These are phyloP conservation scores for Adelosebastes latens DNA, from an alignment of 2,797 vertebrate genomes.

Conservation along the genomic window DNA sequence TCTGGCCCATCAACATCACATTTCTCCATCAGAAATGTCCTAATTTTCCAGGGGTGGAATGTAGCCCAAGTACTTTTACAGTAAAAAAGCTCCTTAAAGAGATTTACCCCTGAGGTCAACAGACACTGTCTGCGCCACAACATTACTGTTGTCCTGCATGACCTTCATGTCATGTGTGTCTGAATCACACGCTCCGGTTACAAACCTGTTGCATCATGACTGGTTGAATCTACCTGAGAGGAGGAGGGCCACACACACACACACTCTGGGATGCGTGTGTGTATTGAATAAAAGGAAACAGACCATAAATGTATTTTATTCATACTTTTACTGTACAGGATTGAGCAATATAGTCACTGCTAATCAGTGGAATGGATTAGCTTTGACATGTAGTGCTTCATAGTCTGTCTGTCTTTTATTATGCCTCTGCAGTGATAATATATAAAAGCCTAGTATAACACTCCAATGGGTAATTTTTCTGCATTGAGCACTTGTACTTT, in stretches of 20 bases:
- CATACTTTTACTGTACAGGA: not conserved
- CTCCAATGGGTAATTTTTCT: not conserved
- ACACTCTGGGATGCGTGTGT: slow-evolving; percentile 7
- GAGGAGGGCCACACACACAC: not conserved
- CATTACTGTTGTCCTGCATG: slow-evolving; percentile 38
- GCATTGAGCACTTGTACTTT: not conserved
- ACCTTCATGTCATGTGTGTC: slow-evolving; percentile 60
- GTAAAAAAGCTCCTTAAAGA: not conserved
- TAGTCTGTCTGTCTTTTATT: slow-evolving; percentile 1
- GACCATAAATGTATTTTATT: not conserved
- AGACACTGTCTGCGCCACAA: not conserved
- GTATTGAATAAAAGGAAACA: slow-evolving; percentile 9
- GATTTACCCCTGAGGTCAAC: not conserved
- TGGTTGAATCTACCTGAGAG: slow-evolving; percentile 29
- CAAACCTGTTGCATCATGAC: slow-evolving; percentile 55
- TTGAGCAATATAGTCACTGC: not conserved
- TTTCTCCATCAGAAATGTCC: not conserved
- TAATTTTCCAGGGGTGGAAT: not conserved
- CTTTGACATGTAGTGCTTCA: not conserved
- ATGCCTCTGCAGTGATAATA: not conserved
- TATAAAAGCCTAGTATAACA: not conserved
- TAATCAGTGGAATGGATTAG: not conserved
- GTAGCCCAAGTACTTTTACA: not conserved
- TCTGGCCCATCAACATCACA: not conserved
- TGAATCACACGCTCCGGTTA: slow-evolving; percentile 66